A percentile compares a stretch with the other conserved stretches of the same genome.
Evolutionary conservation across 2,113 vertebrate species (phyloP).

Genomic region (Cichladusa arquata): DNA sequence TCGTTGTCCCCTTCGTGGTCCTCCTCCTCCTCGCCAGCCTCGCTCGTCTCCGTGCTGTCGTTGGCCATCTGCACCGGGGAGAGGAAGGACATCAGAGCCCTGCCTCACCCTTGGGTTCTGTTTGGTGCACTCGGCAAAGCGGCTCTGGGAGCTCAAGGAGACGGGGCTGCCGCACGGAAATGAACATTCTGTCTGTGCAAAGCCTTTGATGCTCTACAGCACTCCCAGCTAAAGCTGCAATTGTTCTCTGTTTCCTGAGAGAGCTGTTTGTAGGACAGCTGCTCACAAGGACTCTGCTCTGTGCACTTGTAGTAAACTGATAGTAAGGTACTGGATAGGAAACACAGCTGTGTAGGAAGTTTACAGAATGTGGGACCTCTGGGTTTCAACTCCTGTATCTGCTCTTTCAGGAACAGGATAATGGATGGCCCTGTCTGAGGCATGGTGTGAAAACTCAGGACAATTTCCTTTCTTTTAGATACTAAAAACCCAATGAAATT

Average conservation of each 20-base stretch:
- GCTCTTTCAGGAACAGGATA: background rate
- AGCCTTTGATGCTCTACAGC: background rate
- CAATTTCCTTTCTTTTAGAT: background rate
- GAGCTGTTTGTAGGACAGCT: background rate
- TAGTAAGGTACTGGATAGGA: background rate
- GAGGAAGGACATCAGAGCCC: background rate
- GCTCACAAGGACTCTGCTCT: background rate
- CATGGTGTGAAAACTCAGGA: background rate
- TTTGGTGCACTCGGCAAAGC: background rate
- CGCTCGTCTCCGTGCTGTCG: constrained; percentile 98
- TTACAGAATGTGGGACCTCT: background rate
- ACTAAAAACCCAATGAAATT: background rate
- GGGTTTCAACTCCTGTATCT: background rate
- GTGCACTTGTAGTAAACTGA: background rate
- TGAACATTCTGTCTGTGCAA: background rate
- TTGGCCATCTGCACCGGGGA: constrained; percentile 89
- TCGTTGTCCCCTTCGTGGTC: constrained; percentile 94
- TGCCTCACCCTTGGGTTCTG: background rate
- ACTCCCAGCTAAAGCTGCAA: background rate
- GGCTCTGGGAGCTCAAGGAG: background rate
- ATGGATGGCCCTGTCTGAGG: background rate
- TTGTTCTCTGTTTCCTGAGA: background rate
- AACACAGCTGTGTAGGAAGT: background rate
- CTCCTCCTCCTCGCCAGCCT: constrained; percentile 96
- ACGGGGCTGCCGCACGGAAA: background rate